phyloP scores from a whole-genome alignment of 2,888 invertebrate species.

The Mesorhabditis sp. region DNA sequence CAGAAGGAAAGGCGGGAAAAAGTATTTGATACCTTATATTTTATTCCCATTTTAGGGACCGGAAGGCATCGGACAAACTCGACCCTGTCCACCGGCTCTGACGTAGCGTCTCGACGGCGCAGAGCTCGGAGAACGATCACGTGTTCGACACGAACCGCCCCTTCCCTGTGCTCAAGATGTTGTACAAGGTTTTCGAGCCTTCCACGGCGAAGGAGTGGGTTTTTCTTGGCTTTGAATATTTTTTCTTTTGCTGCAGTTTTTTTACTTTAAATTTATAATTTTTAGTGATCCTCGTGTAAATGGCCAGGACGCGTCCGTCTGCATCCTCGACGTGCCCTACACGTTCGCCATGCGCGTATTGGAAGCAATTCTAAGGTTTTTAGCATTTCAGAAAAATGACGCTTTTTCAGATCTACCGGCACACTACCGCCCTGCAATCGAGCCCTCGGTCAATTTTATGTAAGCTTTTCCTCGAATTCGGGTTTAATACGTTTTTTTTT shows the following conservation, averaged over 20 bases:
- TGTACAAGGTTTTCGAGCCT: slow-evolving; percentile 51
- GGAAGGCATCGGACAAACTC: too few relatives aligned
- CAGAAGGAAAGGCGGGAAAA: too few relatives aligned
- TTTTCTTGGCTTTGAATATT: not conserved
- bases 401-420: not conserved
- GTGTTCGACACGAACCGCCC: slow-evolving; percentile 17
- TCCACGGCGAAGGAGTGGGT: slow-evolving; percentile 31
- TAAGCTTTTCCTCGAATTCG: slow-evolving; percentile 30
- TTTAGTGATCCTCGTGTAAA: slow-evolving; percentile 52
- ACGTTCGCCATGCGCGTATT: slow-evolving; percentile 30
- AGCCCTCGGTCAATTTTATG: slow-evolving; percentile 51
- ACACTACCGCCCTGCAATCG: slow-evolving; percentile 44
- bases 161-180: slow-evolving; percentile 47
- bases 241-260: too few relatives aligned
- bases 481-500: not conserved
- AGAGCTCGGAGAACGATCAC: too few relatives aligned
- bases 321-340: slow-evolving; percentile 40
- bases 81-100: too few relatives aligned
- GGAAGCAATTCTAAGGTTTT: slow-evolving; percentile 37
- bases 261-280: not conserved
- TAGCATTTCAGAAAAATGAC: slow-evolving; percentile 10
- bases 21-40: too few relatives aligned
- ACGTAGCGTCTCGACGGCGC: too few relatives aligned
- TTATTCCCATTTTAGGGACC: too few relatives aligned
- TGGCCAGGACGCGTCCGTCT: slow-evolving; percentile 50